These are phyloP conservation scores for Chymomyza fuscimana DNA, from an alignment of 2,888 invertebrate genomes.

Conservation along the genomic window DNA sequence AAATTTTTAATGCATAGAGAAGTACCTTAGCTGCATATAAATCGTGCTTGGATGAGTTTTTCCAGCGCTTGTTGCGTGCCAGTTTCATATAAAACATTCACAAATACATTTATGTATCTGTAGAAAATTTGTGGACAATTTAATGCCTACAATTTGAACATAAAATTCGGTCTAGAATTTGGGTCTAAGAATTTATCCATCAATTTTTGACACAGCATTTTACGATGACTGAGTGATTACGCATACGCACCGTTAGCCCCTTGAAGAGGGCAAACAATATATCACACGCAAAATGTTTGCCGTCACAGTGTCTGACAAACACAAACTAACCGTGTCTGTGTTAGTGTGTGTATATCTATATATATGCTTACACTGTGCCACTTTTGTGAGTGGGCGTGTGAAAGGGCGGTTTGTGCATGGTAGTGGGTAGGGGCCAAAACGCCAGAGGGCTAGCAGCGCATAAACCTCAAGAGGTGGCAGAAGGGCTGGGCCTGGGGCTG, in stretches of 20 bases:
- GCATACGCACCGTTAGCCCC: slow-evolving; percentile 38
- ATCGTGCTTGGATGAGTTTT: too few species aligned
- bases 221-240: slow-evolving; percentile 14
- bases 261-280: neutral
- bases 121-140: too few species aligned
- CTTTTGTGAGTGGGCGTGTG: slow-evolving; percentile 11
- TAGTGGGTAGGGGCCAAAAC: neutral
- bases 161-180: neutral
- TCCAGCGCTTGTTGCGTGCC: too few species aligned
- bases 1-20: too few species aligned
- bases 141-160: neutral
- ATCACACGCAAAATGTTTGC: slow-evolving; percentile 23
- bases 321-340: neutral
- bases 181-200: neutral
- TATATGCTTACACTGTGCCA: slow-evolving; percentile 12
- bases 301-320: slow-evolving; percentile 51
- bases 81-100: too few species aligned
- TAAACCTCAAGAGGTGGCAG: too few species aligned
- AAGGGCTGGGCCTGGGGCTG: neutral
- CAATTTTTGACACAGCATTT: neutral
- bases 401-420: neutral
- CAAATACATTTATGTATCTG: too few species aligned
- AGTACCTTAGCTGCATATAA: too few species aligned
- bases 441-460: too few species aligned
- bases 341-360: neutral